Base-by-base conservation (phyloP, 2,113 vertebrate species). In the Craseonycteris thonglongyai region DNA sequence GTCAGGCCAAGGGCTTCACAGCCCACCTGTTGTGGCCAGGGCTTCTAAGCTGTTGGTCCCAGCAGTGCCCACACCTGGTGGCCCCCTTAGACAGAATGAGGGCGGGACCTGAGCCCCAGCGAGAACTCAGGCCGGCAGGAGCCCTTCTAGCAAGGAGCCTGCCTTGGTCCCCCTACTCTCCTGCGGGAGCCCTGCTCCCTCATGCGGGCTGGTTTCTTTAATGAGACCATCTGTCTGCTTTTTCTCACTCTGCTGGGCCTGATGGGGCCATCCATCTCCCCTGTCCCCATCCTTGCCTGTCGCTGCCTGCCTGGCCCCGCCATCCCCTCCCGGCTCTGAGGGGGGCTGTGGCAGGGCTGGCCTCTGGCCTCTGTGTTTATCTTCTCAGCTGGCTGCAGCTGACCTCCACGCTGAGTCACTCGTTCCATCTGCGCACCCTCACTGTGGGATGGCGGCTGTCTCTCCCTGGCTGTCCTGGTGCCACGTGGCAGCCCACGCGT, bases 381-480 rank as follows among this genome's bases (percentile, higher is more conserved):
- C 82, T 97, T 80, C 95, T 93, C 96, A 89, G 96, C 96, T 96
- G 96, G 88, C 80, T 83, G 69, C 96, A 95, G 95, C 97, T 97
- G 95, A 87, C 92, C 83, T 30, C 85, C 0, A 3, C 28, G 68
- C 95, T 95, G 93, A 96, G 91, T 97, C 97, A 92, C 92, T 54
- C 0, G 1, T 56, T 85, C 96, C 96, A 96, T 97, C 96, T 97
- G 96, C 90, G 69, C 15, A 49, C 78, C 88, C 94, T 83, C 51
- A 0, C 88, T 59, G 74, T 65, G 89, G 95, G 94, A 95, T 7
- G 8, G 82, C 1, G 2, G 56, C 91, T 13, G 42, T 45, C 58
- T 92, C 74, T 81, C 82, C 65, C 76, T 91, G 95, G 95, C 94
- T 96, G 66, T 82, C 56, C 14, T 6, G 1, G n/a, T 59, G 68